Evolutionary conservation across 2,797 vertebrate species (phyloP).

Genomic region (Thamnophis elegans): DNA sequence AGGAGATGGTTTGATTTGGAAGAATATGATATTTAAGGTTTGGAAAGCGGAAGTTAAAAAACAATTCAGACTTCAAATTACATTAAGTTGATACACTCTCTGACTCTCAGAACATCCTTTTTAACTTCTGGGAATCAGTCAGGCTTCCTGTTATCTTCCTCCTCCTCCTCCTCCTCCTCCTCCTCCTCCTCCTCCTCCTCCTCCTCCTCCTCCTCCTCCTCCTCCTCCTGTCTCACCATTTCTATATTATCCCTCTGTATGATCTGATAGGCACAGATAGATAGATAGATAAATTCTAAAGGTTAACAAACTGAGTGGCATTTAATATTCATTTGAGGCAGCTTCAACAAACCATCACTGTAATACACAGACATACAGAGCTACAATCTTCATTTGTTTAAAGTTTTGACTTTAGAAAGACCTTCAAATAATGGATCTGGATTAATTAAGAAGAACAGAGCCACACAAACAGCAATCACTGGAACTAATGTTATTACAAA

Average conservation of each 20-base stretch:
- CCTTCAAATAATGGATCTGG: not conserved
- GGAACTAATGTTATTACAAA: not conserved
- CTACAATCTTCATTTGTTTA: not conserved
- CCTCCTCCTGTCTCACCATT: too few relatives aligned
- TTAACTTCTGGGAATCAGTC: not conserved
- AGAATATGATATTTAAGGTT: not conserved
- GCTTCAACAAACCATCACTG: not conserved
- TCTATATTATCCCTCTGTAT: not conserved
- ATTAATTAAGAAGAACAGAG: not conserved
- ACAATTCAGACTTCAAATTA: not conserved
- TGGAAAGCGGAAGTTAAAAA: not conserved
- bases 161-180: too few relatives aligned
- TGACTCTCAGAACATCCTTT: not conserved
- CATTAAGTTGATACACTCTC: not conserved
- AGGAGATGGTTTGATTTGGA: not conserved
- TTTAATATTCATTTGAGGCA: not conserved
- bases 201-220: too few relatives aligned
- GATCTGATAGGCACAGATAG: not conserved
- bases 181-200: too few relatives aligned
- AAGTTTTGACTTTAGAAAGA: not conserved
- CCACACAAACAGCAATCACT: not conserved
- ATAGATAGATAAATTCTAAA: not conserved
- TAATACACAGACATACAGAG: not conserved
- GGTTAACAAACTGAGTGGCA: not conserved
- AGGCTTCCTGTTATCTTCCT: not conserved